Conservation (phyloP, 2,797 vertebrate species). For the Cirrhinus mrigala region DNA sequence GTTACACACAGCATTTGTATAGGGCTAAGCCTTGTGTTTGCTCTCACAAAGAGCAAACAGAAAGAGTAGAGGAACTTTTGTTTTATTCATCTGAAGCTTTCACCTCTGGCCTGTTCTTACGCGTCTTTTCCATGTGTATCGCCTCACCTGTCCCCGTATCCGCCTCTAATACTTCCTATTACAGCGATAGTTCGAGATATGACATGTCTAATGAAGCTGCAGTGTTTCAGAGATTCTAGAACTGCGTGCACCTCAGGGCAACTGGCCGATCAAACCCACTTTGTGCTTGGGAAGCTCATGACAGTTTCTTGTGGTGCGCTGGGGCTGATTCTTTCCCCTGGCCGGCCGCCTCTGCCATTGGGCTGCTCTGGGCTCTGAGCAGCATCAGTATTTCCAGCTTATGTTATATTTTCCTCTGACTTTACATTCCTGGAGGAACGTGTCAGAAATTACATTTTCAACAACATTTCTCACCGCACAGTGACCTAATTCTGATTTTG, state of each 20-base stretch:
- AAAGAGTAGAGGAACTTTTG: slow-evolving; percentile 17
- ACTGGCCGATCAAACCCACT: neutral
- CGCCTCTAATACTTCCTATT: slow-evolving; percentile 26
- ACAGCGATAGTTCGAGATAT: neutral
- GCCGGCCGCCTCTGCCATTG: neutral
- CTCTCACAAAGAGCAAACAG: slow-evolving; percentile 47
- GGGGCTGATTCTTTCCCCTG: slow-evolving; percentile 11
- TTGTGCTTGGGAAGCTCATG: neutral
- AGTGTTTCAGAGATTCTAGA: neutral
- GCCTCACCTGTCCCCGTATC: slow-evolving; percentile 68
- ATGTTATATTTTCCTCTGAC: slow-evolving; percentile 42
- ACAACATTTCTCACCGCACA: slow-evolving; percentile 20
- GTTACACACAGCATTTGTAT: neutral
- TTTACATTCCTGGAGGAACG: slow-evolving; percentile 42
- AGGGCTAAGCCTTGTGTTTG: slow-evolving; percentile 7
- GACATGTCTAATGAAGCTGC: neutral
- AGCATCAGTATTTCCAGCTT: slow-evolving; percentile 41
- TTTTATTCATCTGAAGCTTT: slow-evolving; percentile 37
- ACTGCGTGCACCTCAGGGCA: neutral
- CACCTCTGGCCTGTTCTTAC: slow-evolving; percentile 36
- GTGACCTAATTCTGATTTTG: slow-evolving; percentile 26
- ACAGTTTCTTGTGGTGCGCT: neutral
- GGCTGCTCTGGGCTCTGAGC: neutral
- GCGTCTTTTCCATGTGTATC: slow-evolving; percentile 63
- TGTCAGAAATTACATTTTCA: slow-evolving; percentile 35